These are phyloP conservation scores for Caenorhabditis becei DNA, from an alignment of 2,888 invertebrate genomes.

Conservation along the genomic window DNA sequence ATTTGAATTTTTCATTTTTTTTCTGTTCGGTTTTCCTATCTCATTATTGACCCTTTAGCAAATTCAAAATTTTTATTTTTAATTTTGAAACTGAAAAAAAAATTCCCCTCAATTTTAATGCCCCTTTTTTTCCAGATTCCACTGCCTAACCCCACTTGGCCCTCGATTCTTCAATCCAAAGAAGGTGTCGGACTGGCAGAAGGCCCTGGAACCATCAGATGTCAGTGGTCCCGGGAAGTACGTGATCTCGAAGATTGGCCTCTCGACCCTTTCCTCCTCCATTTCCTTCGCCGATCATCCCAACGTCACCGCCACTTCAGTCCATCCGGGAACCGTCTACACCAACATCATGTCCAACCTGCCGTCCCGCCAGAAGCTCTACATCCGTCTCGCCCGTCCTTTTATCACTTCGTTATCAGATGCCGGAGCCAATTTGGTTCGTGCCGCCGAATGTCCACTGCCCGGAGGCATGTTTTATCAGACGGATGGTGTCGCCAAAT, in stretches of 20 bases:
- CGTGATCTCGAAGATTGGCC: conserved; percentile 55
- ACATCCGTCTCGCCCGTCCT: conserved; percentile 40
- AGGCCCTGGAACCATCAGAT: conserved; percentile 19
- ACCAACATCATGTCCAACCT: conserved; percentile 52
- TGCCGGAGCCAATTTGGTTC: conserved; percentile 46
- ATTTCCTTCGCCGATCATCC: conserved; percentile 8
- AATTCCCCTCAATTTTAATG: background rate
- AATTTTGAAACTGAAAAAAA: too few species aligned
- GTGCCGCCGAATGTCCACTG: conserved; percentile 44
- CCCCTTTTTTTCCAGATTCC: conserved; percentile 24
- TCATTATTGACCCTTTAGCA: too few species aligned
- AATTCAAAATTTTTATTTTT: too few species aligned
- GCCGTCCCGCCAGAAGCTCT: conserved; percentile 48
- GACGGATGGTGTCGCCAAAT: conserved; percentile 5
- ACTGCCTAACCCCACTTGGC: conserved; percentile 17
- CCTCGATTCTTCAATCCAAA: conserved; percentile 37
- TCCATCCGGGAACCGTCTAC: conserved; percentile 59
- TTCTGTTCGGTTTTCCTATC: too few species aligned
- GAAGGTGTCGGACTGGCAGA: conserved; percentile 30
- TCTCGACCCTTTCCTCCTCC: conserved; percentile 28
- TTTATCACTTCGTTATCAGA: conserved; percentile 37
- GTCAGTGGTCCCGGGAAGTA: conserved; percentile 42
- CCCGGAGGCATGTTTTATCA: conserved; percentile 36
- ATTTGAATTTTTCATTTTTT: too few species aligned
- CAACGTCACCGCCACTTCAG: conserved; percentile 50